Base-by-base conservation (phyloP, 2,888 invertebrate genomes). In the Nomada lathburiana region DNA sequence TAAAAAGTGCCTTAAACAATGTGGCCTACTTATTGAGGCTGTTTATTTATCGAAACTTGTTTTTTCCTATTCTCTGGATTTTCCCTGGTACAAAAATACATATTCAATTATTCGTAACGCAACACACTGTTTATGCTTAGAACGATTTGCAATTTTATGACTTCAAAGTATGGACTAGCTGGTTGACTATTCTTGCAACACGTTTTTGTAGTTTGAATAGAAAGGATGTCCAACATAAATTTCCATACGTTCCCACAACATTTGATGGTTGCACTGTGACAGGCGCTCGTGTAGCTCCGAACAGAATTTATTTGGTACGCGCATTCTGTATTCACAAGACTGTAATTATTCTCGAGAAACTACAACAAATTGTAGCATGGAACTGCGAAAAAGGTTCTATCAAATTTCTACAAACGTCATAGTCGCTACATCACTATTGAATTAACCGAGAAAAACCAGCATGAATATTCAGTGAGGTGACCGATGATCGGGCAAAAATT, bases 281-380 rank as follows among this genome's bases (percentile, higher is more conserved):
- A 69, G 69, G 78, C 79, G 78, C 18, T 16, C 11, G 0, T 16
- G 20, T 55, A 13, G n/a, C 18, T 50, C 23, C 18, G 1, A 1
- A 23, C 11, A 18, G 10, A 47, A 23, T 23, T 55, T 23, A 5
- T 0, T 55, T 4, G 5, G 36, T 2, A 36, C 36, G 44, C n/a
- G 10, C 5, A n/a, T 44, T 62, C 16, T 20, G 5, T n/a, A 18
- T 60, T 42, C n/a, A n/a, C 2, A 42, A 42, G n/a, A 20, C n/a
- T n/a, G 36, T 2, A 5, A 42, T 42, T 62, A n/a, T 42, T 42
- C 62, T 9, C 2, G 9, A 2, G n/a, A 18, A 53, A 57, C 13
- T 57, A 13, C 20, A 57, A 13, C 13, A 11, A 26, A 20, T 26
- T 57, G 2, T 3, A 57, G 23, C 13, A 26, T 0, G 20, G 13